Evolutionary conservation across 2,888 invertebrate species (phyloP).

Genomic region (Chorisops tibialis): DNA sequence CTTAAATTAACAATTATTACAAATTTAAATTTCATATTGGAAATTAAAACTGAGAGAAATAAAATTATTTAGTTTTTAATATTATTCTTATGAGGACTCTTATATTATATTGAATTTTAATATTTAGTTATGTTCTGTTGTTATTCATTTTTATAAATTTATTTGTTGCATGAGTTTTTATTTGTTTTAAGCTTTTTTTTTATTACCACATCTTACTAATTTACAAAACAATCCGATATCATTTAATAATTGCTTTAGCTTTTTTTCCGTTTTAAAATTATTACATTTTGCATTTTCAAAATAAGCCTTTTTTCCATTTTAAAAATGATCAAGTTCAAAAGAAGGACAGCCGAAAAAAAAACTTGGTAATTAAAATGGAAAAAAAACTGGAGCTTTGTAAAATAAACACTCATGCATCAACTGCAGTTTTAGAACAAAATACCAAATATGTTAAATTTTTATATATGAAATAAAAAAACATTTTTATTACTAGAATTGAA

Average conservation of each 20-base stretch:
- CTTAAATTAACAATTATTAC: not conserved
- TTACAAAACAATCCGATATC: not conserved
- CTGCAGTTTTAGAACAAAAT: not conserved
- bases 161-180: conserved; percentile 36
- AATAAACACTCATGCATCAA: conserved; percentile 25
- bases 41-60: not conserved
- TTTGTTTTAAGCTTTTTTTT: conserved; percentile 28
- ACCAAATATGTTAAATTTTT: not conserved
- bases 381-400: not conserved
- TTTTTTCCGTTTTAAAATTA: not conserved
- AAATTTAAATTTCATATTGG: not conserved
- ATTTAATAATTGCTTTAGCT: not conserved
- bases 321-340: no score
- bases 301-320: no score
- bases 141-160: conserved; percentile 9
- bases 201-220: conserved; percentile 27
- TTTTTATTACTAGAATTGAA: not conserved
- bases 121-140: not conserved
- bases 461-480: conserved; percentile 2
- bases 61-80: not conserved
- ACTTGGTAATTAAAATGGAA: not conserved
- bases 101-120: not conserved
- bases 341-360: no score
- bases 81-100: not conserved
- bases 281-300: not conserved